phyloP scores from a whole-genome alignment of 2,797 vertebrate species.

The Dallia pectoralis region DNA sequence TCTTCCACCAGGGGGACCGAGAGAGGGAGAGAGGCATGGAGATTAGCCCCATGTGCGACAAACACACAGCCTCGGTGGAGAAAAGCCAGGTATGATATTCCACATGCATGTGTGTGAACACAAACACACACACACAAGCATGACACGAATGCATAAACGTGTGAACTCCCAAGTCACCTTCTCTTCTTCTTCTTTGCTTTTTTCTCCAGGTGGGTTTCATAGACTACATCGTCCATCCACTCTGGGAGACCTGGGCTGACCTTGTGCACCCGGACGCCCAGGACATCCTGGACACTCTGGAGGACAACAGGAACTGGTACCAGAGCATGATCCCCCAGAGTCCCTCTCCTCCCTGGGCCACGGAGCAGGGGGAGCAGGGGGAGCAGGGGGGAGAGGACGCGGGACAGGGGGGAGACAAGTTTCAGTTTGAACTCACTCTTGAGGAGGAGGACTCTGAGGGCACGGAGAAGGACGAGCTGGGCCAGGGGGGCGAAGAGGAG shows the following conservation, averaged over 20 bases:
- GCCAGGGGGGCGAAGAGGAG: constrained; percentile 54
- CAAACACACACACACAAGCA: neutral
- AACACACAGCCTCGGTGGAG: constrained; percentile 95
- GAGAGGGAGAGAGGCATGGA: constrained; percentile 96
- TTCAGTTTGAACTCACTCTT: constrained; percentile 95
- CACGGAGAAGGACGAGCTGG: constrained; percentile 85
- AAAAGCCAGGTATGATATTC: constrained; percentile 90
- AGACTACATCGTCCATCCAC: constrained; percentile 95
- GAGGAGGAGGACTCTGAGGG: constrained; percentile 94
- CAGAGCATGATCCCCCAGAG: constrained; percentile 99
- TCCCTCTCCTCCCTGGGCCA: constrained; percentile 84
- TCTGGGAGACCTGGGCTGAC: constrained; percentile 99
- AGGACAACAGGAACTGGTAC: constrained; percentile 99
- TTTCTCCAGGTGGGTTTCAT: constrained; percentile 93
- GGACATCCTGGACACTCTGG: constrained; percentile 95
- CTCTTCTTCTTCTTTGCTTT: neutral
- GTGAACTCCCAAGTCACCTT: neutral
- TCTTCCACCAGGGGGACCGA: constrained; percentile 97
- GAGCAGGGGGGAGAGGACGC: constrained; percentile 45
- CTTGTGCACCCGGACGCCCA: constrained; percentile 96
- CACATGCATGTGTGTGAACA: neutral
- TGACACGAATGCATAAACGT: neutral
- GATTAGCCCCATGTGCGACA: constrained; percentile 98
- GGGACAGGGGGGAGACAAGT: constrained; percentile 85
- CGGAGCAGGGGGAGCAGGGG: neutral